phyloP scores from a whole-genome alignment of 2,797 vertebrate genomes.

The Crypturellus tataupa region DNA sequence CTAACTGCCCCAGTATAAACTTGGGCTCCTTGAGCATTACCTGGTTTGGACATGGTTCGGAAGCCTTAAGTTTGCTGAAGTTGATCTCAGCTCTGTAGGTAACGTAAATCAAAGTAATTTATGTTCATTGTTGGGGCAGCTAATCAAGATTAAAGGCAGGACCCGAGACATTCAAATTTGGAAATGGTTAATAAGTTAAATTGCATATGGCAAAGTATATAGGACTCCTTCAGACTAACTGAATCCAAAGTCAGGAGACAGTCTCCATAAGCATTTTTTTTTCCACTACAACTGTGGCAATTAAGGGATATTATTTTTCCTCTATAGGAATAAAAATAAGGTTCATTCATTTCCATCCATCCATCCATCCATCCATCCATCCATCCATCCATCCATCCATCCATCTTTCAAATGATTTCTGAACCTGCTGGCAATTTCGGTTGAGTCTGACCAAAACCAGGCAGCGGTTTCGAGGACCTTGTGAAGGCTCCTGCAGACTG shows the following conservation, averaged over 20 bases:
- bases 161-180: neutral
- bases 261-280: neutral
- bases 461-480: neutral
- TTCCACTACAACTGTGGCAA: neutral
- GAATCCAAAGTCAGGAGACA: neutral
- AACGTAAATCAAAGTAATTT: neutral
- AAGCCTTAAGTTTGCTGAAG: neutral
- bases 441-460: neutral
- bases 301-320: neutral
- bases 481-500: neutral
- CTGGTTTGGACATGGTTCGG: neutral
- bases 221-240: neutral
- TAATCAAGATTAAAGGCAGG: constrained; percentile 16
- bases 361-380: neutral
- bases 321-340: neutral
- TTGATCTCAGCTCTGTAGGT: neutral
- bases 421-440: neutral
- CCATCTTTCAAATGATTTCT: neutral
- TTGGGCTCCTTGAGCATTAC: neutral
- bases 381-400: neutral
- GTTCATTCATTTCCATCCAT: neutral
- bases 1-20: neutral
- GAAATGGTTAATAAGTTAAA: neutral
- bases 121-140: neutral
- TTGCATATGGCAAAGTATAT: neutral